Base-by-base conservation (phyloP, 2,797 vertebrate species). In the Hemibagrus guttatus region DNA sequence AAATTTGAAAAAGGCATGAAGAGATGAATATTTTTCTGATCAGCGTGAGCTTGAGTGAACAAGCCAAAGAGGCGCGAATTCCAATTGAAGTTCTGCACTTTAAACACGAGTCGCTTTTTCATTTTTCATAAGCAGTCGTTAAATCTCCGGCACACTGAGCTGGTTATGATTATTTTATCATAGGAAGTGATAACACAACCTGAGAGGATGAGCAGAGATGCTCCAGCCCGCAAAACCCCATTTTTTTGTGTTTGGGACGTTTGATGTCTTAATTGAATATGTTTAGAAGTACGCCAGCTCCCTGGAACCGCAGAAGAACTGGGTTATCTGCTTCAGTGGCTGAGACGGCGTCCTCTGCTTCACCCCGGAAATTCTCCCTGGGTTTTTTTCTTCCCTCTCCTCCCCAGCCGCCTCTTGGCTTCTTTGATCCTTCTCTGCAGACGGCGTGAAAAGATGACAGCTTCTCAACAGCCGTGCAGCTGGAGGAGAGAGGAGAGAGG, bases 341-440 rank as follows among this genome's bases (percentile, higher is more conserved):
- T 91, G 90, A 94, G 93, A 88, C 90, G 89, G 89, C 88, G 95
- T 95, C 95, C 95, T 95, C 93, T 94, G 92, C 87, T 95, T 96
- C 94, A 96, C 95, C 95, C 95, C 93, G 49, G 93, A 93, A 93
- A 89, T 87, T 81, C 7, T 81, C 52, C 56, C 75, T 58, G 8
- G 31, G 28, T 14, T 59, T 80, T 78, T 61, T 23, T 61, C 7
- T 42, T 42, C 3, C 31, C 21, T 61, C 92, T 90, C 92, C 85
- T 81, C 79, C 89, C 92, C 92, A 91, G 89, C 90, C 87, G 87
- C 82, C 80, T 84, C 82, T 80, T 75, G 76, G 58, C 19, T 68
- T 85, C 89, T 88, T 90, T 88, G 92, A 91, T 92, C 86, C 89
- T 93, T 74, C 84, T 86, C 84, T 71, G 64, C 85, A 95, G 94